phyloP scores from a whole-genome alignment of 92 coral and sea anemone genomes.

The Ricordea florida region DNA sequence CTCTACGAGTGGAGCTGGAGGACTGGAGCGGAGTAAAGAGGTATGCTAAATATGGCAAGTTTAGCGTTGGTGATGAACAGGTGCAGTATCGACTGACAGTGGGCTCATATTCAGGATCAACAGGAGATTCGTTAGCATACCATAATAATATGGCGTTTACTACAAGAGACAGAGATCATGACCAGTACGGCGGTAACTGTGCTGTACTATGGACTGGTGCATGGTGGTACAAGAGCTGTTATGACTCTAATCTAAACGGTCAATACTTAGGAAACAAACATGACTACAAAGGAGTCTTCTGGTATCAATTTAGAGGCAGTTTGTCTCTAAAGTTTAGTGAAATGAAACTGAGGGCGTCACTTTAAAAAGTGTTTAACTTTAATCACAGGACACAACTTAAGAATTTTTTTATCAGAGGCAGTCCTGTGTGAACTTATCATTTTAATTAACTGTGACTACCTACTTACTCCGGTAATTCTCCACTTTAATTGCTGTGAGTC shows the following conservation, averaged over 20 bases:
- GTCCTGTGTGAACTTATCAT: too few relatives aligned
- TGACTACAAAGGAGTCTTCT: background rate
- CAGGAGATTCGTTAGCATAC: constrained; percentile 53
- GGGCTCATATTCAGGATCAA: constrained; percentile 53
- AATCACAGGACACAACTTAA: too few relatives aligned
- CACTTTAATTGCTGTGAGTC: too few relatives aligned
- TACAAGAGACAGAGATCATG: constrained; percentile 69
- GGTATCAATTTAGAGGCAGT: background rate
- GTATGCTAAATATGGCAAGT: constrained; percentile 54
- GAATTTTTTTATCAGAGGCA: too few relatives aligned
- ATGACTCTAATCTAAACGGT: constrained; percentile 56
- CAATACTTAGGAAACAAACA: constrained; percentile 4
- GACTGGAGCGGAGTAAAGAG: constrained; percentile 36
- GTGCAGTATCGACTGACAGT: constrained; percentile 46
- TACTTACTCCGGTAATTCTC: too few relatives aligned
- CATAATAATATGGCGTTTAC: constrained; percentile 48
- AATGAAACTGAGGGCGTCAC: background rate
- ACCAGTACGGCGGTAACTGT: constrained; percentile 11
- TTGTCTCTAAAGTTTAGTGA: background rate
- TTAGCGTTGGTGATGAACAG: constrained; percentile 45
- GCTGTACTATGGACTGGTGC: constrained; percentile 38
- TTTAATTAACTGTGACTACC: too few relatives aligned
- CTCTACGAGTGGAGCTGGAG: constrained; percentile 54
- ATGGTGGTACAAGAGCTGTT: constrained; percentile 58
- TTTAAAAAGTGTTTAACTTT: too few relatives aligned